Percentiles rank a stretch among this genome's conserved stretches.
phyloP scores from a whole-genome alignment of 92 coral and sea anemone genomes.

The Palythoa caribaeorum region DNA sequence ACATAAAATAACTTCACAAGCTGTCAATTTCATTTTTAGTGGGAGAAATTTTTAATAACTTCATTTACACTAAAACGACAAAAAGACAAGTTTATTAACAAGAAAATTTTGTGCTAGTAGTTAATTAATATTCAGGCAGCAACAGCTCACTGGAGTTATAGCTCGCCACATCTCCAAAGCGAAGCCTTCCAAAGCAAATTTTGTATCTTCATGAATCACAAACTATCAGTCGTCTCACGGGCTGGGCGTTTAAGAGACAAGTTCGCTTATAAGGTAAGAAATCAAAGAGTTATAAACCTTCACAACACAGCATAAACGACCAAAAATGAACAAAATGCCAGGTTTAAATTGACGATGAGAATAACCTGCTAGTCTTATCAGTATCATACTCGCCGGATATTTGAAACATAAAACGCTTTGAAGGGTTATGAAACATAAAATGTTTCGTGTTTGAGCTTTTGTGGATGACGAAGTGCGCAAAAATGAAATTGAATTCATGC shows the following conservation, averaged over 20 bases:
- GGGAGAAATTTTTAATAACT: not conserved
- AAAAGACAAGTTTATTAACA: not conserved
- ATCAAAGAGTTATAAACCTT: too few species aligned
- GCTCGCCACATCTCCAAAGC: not conserved
- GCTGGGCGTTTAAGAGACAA: constrained; percentile 1
- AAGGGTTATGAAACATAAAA: too few species aligned
- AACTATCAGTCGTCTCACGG: not conserved
- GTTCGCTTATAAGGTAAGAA: not conserved
- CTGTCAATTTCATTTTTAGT: not conserved
- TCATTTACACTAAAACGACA: not conserved
- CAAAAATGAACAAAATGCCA: too few species aligned
- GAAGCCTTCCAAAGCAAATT: not conserved
- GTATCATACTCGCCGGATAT: too few species aligned
- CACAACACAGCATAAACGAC: too few species aligned
- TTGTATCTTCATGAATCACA: not conserved
- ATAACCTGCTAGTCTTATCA: too few species aligned
- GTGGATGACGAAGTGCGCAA: too few species aligned
- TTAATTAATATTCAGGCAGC: not conserved
- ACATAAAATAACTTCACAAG: not conserved
- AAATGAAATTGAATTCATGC: too few species aligned
- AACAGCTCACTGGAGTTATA: not conserved
- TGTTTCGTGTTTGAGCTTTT: too few species aligned
- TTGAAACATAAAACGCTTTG: too few species aligned
- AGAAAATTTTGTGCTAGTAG: not conserved
- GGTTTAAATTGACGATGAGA: too few species aligned